Base-by-base conservation (phyloP, 2,113 vertebrate genomes). In the Rhizomys pruinosus region DNA sequence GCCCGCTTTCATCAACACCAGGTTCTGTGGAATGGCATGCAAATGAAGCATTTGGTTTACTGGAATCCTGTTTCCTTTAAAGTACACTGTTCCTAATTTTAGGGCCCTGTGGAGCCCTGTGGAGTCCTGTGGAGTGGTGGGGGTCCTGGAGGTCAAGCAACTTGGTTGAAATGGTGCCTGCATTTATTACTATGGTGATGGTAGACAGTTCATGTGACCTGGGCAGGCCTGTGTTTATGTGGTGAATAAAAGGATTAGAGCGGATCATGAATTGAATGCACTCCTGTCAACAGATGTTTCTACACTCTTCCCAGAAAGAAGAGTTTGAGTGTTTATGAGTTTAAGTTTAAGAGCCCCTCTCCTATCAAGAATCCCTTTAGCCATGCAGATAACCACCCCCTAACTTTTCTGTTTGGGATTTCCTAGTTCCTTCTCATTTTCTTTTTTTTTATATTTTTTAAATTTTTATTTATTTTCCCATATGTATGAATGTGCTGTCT, bases 311-410 rank as follows among this genome's bases (percentile, higher is more conserved):
- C 74, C 55, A 80, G 78, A 91, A 82, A 84, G 16, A 57, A 68
- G 55, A 19, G 5, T 85, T 87, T 68, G 87, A 69, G 66, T 90
- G 13, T n/a, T n/a, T n/a, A n/a, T 42, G 29, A 52, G 19, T 23
- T 77, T 20, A n/a, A n/a, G n/a, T n/a, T 74, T 72, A 64, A 68
- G 32, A 39, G 20, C 55, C 59, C 68, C 34, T 69, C 91, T 89
- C 82, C 27, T 82, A n/a, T 44, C 77, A 87, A 84, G 92, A 89
- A 84, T 79, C 59, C 44, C 27, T 88, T 87, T 79, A 69, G 39
- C 42, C 39, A 39, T 61, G 64, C 74, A 90, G 34, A 90, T 87
- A 63, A 59, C 34, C 52, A 69, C 22, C 5, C 66, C 3, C 3
- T 32, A 34, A 3, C 69, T 61, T 90, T 87, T 73, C 57, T 44